phyloP scores from a whole-genome alignment of 2,888 invertebrate genomes.

The Lithodes maja region DNA sequence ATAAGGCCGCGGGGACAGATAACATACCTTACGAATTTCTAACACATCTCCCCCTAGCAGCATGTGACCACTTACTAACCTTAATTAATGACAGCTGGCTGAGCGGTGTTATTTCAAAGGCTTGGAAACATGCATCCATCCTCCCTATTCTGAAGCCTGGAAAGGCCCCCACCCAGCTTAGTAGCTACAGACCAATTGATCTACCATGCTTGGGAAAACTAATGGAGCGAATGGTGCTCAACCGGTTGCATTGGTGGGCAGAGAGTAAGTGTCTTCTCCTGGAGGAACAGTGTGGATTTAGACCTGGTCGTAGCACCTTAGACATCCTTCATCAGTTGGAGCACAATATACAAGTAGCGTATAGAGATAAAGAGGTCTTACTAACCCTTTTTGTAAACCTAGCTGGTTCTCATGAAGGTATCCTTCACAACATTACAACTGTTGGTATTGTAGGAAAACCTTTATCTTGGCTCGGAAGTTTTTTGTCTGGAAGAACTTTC shows the following conservation, averaged over 20 bases:
- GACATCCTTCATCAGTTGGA: background rate
- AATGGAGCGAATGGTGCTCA: background rate
- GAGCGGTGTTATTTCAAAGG: background rate
- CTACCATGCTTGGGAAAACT: background rate
- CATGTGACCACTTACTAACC: background rate
- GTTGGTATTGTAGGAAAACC: background rate
- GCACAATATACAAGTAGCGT: background rate
- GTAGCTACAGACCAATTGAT: background rate
- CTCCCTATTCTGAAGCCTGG: constrained; percentile 2
- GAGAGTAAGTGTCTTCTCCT: background rate
- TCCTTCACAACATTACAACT: background rate
- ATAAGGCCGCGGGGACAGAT: background rate
- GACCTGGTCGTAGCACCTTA: background rate
- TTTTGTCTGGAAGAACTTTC: background rate
- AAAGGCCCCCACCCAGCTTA: background rate
- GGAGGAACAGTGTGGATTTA: background rate
- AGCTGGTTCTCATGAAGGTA: background rate
- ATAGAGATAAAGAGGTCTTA: background rate
- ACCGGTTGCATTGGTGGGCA: background rate
- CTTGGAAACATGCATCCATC: background rate
- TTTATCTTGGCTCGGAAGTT: background rate
- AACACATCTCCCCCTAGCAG: background rate
- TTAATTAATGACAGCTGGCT: background rate
- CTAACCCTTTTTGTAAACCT: background rate
- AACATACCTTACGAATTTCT: background rate